Evolutionary conservation across 2,888 invertebrate genomes (phyloP), one percentile per base, ranked within the genome.

Genomic region (Melolontha melolontha): DNA sequence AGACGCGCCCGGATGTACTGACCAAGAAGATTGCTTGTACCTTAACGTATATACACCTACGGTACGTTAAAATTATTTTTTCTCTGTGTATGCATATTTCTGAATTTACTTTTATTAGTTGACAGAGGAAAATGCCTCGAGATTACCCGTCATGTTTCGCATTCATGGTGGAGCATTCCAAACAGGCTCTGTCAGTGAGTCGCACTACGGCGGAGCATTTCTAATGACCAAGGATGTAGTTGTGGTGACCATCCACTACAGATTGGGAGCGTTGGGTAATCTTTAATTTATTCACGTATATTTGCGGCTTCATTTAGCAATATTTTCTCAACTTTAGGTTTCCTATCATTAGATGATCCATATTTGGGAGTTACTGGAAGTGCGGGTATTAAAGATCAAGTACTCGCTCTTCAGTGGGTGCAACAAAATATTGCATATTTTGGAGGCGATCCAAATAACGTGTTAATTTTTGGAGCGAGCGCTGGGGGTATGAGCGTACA

Each of bases 101-200:
- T 22, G 4, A 22, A 42, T 55, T 11, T n/a, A 17, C 2, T 11
- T 27, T 40, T 22, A 51, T 11, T n/a, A 64, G 77, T 84, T 82
- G 49, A 27, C 66, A 27, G 11, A 11, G 14, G 41, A 42, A 16
- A 27, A 49, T 12, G 47, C 11, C 1, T 49, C 49, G 14, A 5
- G 16, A 1, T 78, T 87, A 7, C 91, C 92, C 0, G 92, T 92
- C 0, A 91, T 93, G 92, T 85, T 93, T 11, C 93, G 91, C 83
- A 84, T 90, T 69, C 91, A 91, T 68, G 91, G 91, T 0, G 92
- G 93, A 2, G 93, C 92, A 2, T 92, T 90, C 89, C 86, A 92
- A 78, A 90, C 90, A 67, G 92, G 92, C 0, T 87, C 89, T 0
- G 89, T 90, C 0, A 89, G 89, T 57, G 88, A 89, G 0, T 78